Conservation (phyloP, 2,888 invertebrate species). For the Eilema sororculum region DNA sequence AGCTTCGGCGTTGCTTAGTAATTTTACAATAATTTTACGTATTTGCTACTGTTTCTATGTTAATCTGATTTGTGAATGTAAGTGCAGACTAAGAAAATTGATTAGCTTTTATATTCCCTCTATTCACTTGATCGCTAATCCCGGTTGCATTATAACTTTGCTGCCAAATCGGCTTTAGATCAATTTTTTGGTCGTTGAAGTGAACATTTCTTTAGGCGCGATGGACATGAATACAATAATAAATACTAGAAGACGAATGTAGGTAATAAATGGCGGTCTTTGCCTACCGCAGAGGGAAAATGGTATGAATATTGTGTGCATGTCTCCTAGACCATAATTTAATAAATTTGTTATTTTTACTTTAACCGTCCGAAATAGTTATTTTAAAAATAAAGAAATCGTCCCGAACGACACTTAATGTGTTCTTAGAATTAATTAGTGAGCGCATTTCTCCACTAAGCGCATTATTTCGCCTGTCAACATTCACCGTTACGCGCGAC, state of each 20-base stretch:
- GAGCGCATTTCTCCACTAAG: constrained; percentile 57
- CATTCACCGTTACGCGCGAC: constrained; percentile 67
- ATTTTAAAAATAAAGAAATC: constrained; percentile 9
- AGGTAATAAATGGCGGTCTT: too few species aligned
- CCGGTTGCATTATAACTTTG: too few species aligned
- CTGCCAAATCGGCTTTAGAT: too few species aligned
- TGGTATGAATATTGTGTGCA: too few species aligned
- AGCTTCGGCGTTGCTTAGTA: constrained; percentile 22
- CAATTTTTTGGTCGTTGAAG: too few species aligned
- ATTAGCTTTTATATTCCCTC: not conserved
- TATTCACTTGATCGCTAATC: not conserved
- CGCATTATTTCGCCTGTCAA: constrained; percentile 63
- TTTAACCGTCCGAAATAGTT: not conserved
- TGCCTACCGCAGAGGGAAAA: too few species aligned
- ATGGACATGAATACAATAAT: too few species aligned
- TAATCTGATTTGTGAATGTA: constrained; percentile 9
- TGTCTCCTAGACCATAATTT: too few species aligned
- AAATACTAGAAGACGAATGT: too few species aligned
- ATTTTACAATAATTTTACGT: constrained; percentile 25
- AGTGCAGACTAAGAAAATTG: not conserved
- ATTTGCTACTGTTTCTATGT: constrained; percentile 34
- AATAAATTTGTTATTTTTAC: not conserved
- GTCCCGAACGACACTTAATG: constrained; percentile 49
- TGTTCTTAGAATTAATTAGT: constrained; percentile 62
- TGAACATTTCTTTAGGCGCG: too few species aligned